Evolutionary conservation across 92 coral and sea anemone genomes (phyloP), one percentile per base, ranked within the genome.

Genomic region (Isaurus tuberculatus): DNA sequence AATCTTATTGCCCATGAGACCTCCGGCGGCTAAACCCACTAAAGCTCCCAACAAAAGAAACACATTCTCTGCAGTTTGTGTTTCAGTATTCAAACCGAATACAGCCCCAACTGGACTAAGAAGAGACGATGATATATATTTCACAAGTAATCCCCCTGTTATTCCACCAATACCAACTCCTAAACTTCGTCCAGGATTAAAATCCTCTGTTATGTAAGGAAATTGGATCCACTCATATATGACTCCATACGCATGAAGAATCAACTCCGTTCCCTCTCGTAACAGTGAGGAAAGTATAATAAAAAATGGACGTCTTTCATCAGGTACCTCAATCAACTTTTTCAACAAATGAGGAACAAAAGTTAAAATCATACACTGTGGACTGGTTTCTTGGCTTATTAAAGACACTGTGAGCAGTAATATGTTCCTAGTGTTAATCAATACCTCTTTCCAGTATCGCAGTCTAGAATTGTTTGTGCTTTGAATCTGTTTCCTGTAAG

Each of bases 91-190:
- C 16, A 33, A 46, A 16, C n/a, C 40, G 19, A 17, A 15, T 1
- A 26, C 1, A 8, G 14, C 63, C 27, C 17, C 63, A 15, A 27
- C 6, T 10, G 25, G 15, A 4, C n/a, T 36, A 1, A 4, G 68
- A 37, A 70, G 55, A 22, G 31, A 20, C 20, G 37, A n/a, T 23
- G 19, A 40, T 8, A 70, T 20, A 31, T 51, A 36, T 72, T 19
- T 49, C n/a, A 58, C 79, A 13, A 72, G 23, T 7, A 72, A 19
- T 28, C 63, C 79, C 3, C 79, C 79, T 22, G 53, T 48, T 48
- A 72, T 72, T 25, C 79, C 79, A 6, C 79, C 79, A 20, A 72
- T 33, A 25, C 79, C 64, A 15, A 72, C 22, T 1, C 79, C 79
- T 26, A 72, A 20, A 26, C 63, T 44, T 27, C 26, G 46, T 0